Evolutionary conservation across 2,113 vertebrate species (phyloP), one percentile per base, ranked within the genome.

Genomic region (Corydoras sp.): DNA sequence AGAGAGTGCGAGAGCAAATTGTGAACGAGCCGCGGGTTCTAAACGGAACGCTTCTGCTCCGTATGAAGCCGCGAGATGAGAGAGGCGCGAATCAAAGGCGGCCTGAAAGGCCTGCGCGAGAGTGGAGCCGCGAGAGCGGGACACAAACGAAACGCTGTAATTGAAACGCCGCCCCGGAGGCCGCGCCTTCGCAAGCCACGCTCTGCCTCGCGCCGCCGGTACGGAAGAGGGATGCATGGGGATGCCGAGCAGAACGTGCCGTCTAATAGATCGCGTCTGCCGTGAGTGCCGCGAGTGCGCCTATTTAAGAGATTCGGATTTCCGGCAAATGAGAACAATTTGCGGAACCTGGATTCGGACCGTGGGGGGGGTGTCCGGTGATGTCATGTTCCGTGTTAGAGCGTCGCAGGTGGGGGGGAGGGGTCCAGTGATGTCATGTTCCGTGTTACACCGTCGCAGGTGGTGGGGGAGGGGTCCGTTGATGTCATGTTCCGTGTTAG

Each of bases 111-210:
- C 7, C 35, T 43, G 7, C 43, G 53, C 35, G 10, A 58, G 53
- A 62, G 14, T 6, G 4, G 3, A 12, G 15, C 5, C 55, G 24
- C 31, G 0, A 48, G 56, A 53, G 49, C 13, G 48, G 54, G 50
- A 24, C 14, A 35, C 24, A 64, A 53, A 49, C 64, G 32, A 58
- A 56, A 61, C 62, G 67, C 10, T 59, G 74, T 65, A 80, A 77
- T 69, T 74, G 71, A 74, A 76, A 69, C 18, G n/a, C 30, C 62
- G 76, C 63, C 72, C 62, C 43, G 35, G 62, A 62, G 65, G 77
- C 62, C 51, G 68, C 59, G 58, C 68, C 59, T 54, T 58, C 72
- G 18, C 53, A 67, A 77, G 82, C 82, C 70, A 71, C 65, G 15
- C 29, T 24, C 48, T 66, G 58, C 75, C 55, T 53, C 64, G 71